Base-by-base conservation (phyloP, 2,797 vertebrate genomes). In the Sebastes hopkinsi region DNA sequence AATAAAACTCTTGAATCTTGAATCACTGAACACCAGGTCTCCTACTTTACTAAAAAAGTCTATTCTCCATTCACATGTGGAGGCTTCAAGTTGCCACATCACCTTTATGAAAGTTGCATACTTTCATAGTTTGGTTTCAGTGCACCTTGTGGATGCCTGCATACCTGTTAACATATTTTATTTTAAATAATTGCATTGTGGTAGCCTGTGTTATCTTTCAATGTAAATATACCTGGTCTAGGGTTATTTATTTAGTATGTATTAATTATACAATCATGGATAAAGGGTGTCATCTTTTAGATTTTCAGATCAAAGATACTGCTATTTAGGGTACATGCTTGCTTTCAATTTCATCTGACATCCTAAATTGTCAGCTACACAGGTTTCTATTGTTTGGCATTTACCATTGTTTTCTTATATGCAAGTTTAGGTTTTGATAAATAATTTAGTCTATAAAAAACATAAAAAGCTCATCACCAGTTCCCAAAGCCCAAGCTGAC, bases 141-240 rank as follows among this genome's bases (percentile, higher is more conserved):
- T 8, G 1, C 9, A 22, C 7, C 3, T 58, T 14, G 13, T 25
- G 2, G 0, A 46, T 75, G 4, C 7, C 4, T 6, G 2, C 12
- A 4, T 0, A 2, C 3, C 5, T 4, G 13, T 22, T 22, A 10
- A 46, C 46, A 10, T 6, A 2, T 25, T 52, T 32, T 0, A 75
- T 55, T 38, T 68, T 10, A 13, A 23, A 56, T 10, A 22, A 2
- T 1, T 2, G 1, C 12, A 23, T 50, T 58, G 8, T 22, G 2
- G 5, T 20, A 69, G 8, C 16, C 23, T 16, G 13, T 16, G 2
- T 55, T 23, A 55, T 22, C 4, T 34, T 54, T 30, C 23, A 27
- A 9, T 16, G 0, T 25, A 0, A 8, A 4, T 0, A 23, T 46
- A 4, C n/a, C 3, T 8, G 2, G 5, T 25, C 2, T 3, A 50